A percentile compares a stretch with the other conserved stretches of the same genome.
These are phyloP conservation scores for Mactra quadrangularis DNA, from an alignment of 1,140 invertebrate species.

Conservation along the genomic window DNA sequence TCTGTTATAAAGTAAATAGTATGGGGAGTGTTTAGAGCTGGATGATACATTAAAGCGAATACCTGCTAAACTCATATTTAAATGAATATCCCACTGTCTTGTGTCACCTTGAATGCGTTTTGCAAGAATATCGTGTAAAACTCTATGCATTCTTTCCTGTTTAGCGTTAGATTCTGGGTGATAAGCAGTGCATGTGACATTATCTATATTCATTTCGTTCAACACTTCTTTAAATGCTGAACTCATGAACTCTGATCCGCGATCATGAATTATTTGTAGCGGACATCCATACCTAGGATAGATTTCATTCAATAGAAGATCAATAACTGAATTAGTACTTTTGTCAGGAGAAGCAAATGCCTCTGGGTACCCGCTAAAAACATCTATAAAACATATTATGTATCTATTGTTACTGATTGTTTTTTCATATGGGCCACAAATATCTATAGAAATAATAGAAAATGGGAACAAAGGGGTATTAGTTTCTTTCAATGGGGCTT, in stretches of 20 bases:
- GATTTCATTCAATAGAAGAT: conserved; percentile 41
- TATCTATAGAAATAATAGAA: conserved; percentile 61
- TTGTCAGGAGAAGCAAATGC: conserved; percentile 58
- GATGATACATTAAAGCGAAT: conserved; percentile 41
- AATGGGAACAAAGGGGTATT: conserved; percentile 49
- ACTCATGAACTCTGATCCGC: conserved; percentile 43
- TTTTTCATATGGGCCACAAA: conserved; percentile 55
- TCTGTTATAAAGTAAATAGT: conserved; percentile 49
- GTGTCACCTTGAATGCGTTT: conserved; percentile 42
- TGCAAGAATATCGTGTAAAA: conserved; percentile 51
- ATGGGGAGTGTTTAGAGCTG: conserved; percentile 34
- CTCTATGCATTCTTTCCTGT: conserved; percentile 56
- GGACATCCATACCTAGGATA: not conserved
- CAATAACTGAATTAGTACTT: conserved; percentile 23
- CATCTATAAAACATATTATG: conserved; percentile 43
- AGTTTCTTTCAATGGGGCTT: conserved; percentile 50
- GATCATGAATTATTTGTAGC: conserved; percentile 25
- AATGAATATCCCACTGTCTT: conserved; percentile 31
- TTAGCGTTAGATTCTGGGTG: conserved; percentile 25
- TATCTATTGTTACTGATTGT: conserved; percentile 27
- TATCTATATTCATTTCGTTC: conserved; percentile 25
- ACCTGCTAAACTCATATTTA: conserved; percentile 53
- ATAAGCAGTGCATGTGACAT: conserved; percentile 48
- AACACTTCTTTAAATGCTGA: conserved; percentile 35
- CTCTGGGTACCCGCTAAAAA: conserved; percentile 44